These are phyloP conservation scores for Protobothrops mucrosquamatus DNA, from an alignment of 2,113 vertebrate genomes.

Conservation along the genomic window DNA sequence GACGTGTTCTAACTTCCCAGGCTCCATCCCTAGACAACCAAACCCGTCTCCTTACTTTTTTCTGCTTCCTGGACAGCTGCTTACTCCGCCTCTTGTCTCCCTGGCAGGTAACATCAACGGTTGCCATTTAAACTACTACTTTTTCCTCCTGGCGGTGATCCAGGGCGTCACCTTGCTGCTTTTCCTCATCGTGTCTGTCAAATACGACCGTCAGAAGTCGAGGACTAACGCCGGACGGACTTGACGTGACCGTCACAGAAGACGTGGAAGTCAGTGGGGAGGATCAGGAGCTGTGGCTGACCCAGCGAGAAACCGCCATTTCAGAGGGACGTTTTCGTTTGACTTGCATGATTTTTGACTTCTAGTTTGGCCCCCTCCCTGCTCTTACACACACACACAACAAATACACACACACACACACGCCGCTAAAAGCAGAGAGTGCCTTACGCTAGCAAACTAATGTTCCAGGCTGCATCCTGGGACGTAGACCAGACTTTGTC, in stretches of 20 bases:
- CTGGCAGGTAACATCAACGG: conserved; percentile 89
- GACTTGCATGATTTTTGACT: conserved; percentile 28
- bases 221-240: conserved; percentile 48
- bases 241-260: conserved; percentile 37
- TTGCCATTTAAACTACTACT: conserved; percentile 92
- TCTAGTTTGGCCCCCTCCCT: not conserved
- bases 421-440: conserved; percentile 40
- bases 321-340: not conserved
- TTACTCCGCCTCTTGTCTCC: not conserved
- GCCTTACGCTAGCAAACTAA: conserved; percentile 47
- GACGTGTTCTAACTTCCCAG: not conserved
- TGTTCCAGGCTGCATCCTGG: not conserved
- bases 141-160: conserved; percentile 92
- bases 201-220: conserved; percentile 78
- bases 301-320: not conserved
- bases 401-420: too few relatives aligned
- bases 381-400: too few relatives aligned
- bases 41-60: not conserved
- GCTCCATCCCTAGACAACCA: not conserved
- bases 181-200: conserved; percentile 91
- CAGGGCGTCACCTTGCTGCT: conserved; percentile 88
- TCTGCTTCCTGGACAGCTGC: not conserved
- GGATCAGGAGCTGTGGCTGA: not conserved
- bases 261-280: not conserved
- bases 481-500: not conserved